Evolutionary conservation across 2,113 vertebrate species (phyloP), one percentile per base, ranked within the genome.

Genomic region (Platycercus adscitus): DNA sequence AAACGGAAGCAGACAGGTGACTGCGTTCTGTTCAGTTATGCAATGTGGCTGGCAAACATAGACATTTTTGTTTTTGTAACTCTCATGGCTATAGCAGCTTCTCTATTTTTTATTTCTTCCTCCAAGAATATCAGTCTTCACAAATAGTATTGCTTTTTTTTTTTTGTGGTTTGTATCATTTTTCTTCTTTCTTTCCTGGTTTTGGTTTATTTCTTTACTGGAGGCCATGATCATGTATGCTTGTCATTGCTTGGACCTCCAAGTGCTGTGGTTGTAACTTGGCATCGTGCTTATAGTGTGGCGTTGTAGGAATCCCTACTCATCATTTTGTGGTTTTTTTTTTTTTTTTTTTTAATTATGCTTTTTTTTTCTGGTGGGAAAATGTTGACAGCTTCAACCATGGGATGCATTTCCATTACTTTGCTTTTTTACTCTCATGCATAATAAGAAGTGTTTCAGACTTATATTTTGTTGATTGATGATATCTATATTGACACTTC

Each of bases 1-100:
- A 98, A 99, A 96, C 98, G 99, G 98, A 99, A 99, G 99, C 98
- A 98, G 97, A 99, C 99, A 99, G 99, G 99, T 99, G 99, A 99
- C 97, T 98, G 97, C 93, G 10, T 95, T 96, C 89, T 97, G 97
- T 96, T 98, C 97, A 96, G 89, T 97, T 98, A 96, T 98, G 98
- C 98, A 98, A 98, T 98, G 98, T 98, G 98, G 98, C 98, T 98
- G 98, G 97, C 98, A 98, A 98, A 98, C 98, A 98, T 98, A 97
- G 97, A 97, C 97, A 71, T 96, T 49, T 94, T 90, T 96, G 96
- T 91, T 92, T 96, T 97, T 71, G 77, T 96, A 81, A 97, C 97
- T 96, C 86, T 98, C 98, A 98, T 98, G 97, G 95, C 97, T 91
- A 68, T 97, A 97, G 93, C 91, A 94, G 97, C 95, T 98, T 98